Evolutionary conservation across 2,797 vertebrate genomes (phyloP).

Genomic region (Ptychobarbus kaznakovi): DNA sequence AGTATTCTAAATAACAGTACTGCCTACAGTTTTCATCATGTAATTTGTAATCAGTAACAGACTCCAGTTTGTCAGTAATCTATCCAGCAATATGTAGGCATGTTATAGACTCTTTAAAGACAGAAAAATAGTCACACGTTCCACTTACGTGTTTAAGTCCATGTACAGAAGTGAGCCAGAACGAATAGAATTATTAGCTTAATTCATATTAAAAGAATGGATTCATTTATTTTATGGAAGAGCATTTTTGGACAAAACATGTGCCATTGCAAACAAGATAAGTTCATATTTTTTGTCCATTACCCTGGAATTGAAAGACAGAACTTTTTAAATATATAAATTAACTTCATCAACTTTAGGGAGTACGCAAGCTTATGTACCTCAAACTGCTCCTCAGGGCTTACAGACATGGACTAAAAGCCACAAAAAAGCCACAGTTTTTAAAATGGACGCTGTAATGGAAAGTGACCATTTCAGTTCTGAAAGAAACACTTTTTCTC

Average conservation of each 20-base stretch:
- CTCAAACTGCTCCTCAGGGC: neutral
- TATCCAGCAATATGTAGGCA: neutral
- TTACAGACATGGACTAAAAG: neutral
- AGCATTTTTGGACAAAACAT: neutral
- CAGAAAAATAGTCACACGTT: too few species aligned
- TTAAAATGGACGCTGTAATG: slow-evolving; percentile 10
- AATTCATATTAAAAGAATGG: neutral
- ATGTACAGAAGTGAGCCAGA: neutral
- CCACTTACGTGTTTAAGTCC: neutral
- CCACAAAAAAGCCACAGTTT: neutral
- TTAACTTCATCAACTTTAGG: neutral
- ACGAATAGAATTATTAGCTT: neutral
- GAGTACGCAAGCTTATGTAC: neutral
- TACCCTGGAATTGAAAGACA: neutral
- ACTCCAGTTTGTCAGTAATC: neutral
- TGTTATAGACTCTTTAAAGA: neutral
- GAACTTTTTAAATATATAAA: neutral
- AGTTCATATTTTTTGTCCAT: neutral
- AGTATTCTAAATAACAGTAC: neutral
- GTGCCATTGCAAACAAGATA: slow-evolving; percentile 1
- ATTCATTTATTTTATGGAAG: neutral
- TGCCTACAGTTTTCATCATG: neutral
- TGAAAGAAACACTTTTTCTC: neutral
- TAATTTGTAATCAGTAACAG: neutral
- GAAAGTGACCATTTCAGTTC: neutral